phyloP scores from a whole-genome alignment of 2,113 vertebrate genomes.

The Mesoclemmys tuberculata region DNA sequence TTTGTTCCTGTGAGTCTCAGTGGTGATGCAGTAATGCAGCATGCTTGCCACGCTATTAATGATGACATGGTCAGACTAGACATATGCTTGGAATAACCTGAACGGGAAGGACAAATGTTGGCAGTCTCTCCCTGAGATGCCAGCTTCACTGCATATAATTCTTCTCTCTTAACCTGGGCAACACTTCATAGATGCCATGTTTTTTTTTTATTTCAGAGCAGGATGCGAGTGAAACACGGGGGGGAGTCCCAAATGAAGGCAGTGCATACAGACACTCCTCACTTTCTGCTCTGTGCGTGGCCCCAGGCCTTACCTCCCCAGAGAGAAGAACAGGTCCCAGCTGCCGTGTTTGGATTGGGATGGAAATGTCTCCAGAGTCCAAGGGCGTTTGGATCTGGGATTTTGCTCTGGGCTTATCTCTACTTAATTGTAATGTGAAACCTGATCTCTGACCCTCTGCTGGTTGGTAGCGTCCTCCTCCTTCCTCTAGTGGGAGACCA shows the following conservation, averaged over 20 bases:
- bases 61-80: not conserved
- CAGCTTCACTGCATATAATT: not conserved
- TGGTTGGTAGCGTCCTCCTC: not conserved
- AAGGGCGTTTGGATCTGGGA: not conserved
- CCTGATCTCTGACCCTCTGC: not conserved
- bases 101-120: not conserved
- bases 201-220: not conserved
- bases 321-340: not conserved
- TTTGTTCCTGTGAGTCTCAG: not conserved
- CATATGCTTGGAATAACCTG: not conserved
- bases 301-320: not conserved
- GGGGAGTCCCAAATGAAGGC: not conserved
- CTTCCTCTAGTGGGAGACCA: not conserved
- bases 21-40: rapidly evolving
- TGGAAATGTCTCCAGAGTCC: not conserved
- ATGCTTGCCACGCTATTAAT: rapidly evolving
- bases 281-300: not conserved
- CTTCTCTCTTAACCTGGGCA: not conserved
- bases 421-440: not conserved
- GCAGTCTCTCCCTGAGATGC: not conserved
- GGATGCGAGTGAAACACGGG: rapidly evolving
- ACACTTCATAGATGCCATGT: rapidly evolving
- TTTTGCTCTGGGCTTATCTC: not conserved
- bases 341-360: not conserved
- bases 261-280: not conserved